Conservation (phyloP, 1,140 invertebrate genomes). For the Cotesia chilonis region DNA sequence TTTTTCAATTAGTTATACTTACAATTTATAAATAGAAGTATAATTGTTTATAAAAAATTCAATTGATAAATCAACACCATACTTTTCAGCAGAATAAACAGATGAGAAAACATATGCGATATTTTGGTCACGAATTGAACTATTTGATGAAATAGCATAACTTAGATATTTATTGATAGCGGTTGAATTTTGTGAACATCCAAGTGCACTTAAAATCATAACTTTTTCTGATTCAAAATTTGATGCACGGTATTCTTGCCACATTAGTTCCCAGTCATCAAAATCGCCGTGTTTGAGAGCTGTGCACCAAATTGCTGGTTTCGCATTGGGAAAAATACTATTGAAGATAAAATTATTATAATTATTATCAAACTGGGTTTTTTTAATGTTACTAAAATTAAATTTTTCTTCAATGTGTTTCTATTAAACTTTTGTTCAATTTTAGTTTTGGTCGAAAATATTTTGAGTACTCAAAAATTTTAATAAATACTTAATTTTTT, state of each 20-base stretch:
- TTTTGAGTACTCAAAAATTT: too few relatives aligned
- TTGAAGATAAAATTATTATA: conserved; percentile 8
- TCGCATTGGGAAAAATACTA: conserved; percentile 64
- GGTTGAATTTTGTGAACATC: conserved; percentile 65
- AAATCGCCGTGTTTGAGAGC: conserved; percentile 64
- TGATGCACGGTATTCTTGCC: conserved; percentile 64
- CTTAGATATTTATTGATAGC: conserved; percentile 61
- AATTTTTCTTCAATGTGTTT: too few relatives aligned
- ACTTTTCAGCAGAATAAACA: conserved; percentile 57
- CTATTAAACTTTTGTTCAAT: neutral
- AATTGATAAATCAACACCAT: conserved; percentile 66
- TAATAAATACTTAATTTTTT: too few relatives aligned
- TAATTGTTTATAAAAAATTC: conserved; percentile 65
- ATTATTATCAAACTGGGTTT: too few relatives aligned
- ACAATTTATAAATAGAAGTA: conserved; percentile 61
- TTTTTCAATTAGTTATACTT: conserved; percentile 47
- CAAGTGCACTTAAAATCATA: conserved; percentile 69
- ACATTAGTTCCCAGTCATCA: conserved; percentile 69
- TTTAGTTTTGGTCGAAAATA: too few relatives aligned
- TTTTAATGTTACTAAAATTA: too few relatives aligned
- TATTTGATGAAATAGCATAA: conserved; percentile 59
- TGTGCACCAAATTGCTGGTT: conserved; percentile 67
- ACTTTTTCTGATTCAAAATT: conserved; percentile 69
- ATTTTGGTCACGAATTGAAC: conserved; percentile 67
- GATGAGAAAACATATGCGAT: conserved; percentile 58